Base-by-base conservation (phyloP, 2,797 vertebrate species). In the Lutjanus campechanus region DNA sequence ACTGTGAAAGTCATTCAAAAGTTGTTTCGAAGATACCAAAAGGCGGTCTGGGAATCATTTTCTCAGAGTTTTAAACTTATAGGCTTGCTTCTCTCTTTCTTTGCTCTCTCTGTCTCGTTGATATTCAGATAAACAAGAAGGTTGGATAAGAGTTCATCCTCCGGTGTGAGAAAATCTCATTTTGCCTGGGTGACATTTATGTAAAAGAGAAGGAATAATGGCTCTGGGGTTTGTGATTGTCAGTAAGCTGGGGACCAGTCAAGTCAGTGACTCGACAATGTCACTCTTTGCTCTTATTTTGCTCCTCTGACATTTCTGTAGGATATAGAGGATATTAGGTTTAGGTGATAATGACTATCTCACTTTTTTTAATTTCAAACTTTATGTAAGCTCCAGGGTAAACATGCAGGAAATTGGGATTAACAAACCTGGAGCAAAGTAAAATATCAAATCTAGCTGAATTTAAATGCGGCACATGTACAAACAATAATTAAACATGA, bases 71-170 rank as follows among this genome's bases (percentile, higher is more conserved):
- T 77, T 76, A 65, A 78, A 50, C 49, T 58, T 70, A 36, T 36
- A 12, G 0, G 20, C 67, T 60, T 1, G 17, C 3, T 40, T 9
- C n/a, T 46, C 29, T 69, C 40, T 43, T 40, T 15, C 20, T 59
- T 43, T n/a, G 13, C 58, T 68, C 59, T n/a, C 65, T 50, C 55
- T 13, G 46, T 68, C 65, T 69, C 47, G 77, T 29, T 77, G 66
- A 79, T 75, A 73, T 71, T 86, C 41, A 83, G 76, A 84, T 61
- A 82, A 81, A 85, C 69, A 82, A 51, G 46, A 69, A 51, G 7
- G 84, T 65, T 85, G 82, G 81, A 63, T 47, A 78, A 76, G 79
- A 83, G 72, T 86, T 85, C 73, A 88, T 80, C 47, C 44, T 74
- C 43, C 6, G 1, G 75, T 62, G 64, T 71, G 54, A 62, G 51